Conservation (phyloP, 2,113 vertebrate species). For the Prunella fulvescens region DNA sequence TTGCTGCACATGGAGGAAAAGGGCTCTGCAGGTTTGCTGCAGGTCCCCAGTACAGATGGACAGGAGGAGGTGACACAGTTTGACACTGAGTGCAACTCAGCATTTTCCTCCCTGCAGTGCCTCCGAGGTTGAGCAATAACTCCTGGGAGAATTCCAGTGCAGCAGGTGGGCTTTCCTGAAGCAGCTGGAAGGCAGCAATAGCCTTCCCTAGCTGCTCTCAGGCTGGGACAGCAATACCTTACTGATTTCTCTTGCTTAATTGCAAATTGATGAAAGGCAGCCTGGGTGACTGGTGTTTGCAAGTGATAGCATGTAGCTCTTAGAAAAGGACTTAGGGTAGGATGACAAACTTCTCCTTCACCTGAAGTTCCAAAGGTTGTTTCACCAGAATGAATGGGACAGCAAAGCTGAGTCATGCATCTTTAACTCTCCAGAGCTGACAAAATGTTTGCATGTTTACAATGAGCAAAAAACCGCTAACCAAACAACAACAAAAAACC, state of each 20-base stretch:
- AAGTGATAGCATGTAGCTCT: neutral
- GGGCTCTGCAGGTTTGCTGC: neutral
- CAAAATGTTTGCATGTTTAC: neutral
- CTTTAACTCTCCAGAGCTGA: neutral
- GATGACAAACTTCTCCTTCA: neutral
- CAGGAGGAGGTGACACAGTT: neutral
- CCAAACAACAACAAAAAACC: neutral
- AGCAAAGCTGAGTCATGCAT: neutral
- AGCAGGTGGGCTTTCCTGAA: neutral
- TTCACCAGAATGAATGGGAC: neutral
- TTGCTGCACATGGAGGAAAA: neutral
- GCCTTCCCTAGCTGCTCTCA: neutral
- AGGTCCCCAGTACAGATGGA: neutral
- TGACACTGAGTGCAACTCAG: neutral
- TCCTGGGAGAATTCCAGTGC: neutral
- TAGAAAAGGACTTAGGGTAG: neutral
- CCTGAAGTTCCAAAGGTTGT: neutral
- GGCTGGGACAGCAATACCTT: neutral
- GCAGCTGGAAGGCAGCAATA: neutral
- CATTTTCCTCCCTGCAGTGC: neutral
- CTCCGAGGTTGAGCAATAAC: fast-evolving
- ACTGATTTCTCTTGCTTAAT: neutral
- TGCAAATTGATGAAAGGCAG: neutral
- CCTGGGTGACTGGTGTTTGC: neutral
- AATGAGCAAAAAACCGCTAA: neutral